Conservation (phyloP, 2,113 vertebrate species). For the Microtus oregoni region DNA sequence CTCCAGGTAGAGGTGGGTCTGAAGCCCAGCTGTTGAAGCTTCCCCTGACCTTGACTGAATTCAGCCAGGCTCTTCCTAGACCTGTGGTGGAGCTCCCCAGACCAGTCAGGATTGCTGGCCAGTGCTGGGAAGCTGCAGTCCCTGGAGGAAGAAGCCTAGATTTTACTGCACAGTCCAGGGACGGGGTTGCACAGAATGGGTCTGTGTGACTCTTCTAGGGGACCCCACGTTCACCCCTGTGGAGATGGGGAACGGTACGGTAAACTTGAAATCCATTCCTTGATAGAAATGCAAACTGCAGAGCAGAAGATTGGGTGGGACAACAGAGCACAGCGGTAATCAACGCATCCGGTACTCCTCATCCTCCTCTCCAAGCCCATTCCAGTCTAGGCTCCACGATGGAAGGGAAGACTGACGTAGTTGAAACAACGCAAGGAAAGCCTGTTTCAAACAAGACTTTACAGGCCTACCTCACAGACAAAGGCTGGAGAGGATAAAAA, state of each 20-base stretch:
- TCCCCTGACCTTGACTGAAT: neutral
- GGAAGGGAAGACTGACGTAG: neutral
- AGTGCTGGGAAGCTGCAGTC: neutral
- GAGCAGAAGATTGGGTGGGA: neutral
- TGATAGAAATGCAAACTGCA: neutral
- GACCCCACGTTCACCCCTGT: neutral
- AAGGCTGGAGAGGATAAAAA: neutral
- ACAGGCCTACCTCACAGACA: neutral
- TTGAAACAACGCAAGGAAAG: neutral
- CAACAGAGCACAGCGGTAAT: accelerated
- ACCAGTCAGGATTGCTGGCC: neutral
- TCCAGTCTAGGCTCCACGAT: neutral
- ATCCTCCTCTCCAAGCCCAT: neutral
- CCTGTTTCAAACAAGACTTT: neutral
- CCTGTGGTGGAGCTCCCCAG: neutral
- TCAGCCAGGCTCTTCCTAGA: neutral
- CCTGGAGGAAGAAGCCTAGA: too few relatives aligned
- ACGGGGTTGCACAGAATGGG: too few relatives aligned
- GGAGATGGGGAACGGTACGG: neutral
- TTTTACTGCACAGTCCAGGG: neutral
- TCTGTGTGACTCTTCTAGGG: neutral
- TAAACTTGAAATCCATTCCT: constrained; percentile 1
- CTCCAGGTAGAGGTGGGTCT: neutral
- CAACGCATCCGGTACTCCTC: neutral
- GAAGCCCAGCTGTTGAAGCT: neutral